Conservation (phyloP, 2,888 invertebrate species). For the Amphiduros pacificus region DNA sequence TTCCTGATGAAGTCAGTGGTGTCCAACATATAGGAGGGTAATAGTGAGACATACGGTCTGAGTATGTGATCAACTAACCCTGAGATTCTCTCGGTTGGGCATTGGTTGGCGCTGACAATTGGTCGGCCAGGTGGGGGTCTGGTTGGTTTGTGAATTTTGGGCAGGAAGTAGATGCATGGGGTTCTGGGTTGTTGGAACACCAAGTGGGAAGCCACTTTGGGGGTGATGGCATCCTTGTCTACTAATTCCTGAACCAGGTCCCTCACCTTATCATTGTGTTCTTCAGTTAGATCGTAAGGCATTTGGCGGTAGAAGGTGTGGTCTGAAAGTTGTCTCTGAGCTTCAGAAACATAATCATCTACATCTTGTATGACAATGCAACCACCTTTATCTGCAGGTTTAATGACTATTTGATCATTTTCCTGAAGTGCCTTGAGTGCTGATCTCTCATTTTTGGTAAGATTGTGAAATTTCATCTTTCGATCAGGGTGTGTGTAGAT, state of each 20-base stretch:
- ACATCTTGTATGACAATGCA: background rate
- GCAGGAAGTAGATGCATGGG: background rate
- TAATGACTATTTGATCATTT: background rate
- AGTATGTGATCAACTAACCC: background rate
- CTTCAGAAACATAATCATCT: background rate
- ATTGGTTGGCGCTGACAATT: background rate
- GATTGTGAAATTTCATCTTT: too few species aligned
- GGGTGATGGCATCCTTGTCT: too few species aligned
- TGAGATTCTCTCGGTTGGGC: constrained; percentile 6
- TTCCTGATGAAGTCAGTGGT: background rate
- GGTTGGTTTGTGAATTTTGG: constrained; percentile 3
- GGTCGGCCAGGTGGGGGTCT: constrained; percentile 3
- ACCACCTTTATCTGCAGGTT: constrained; percentile 1
- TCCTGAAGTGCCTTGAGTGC: background rate
- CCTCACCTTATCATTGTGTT: background rate
- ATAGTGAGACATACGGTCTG: background rate
- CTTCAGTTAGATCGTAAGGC: background rate
- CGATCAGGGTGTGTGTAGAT: too few species aligned
- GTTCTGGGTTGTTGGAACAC: too few species aligned
- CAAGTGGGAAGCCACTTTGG: too few species aligned
- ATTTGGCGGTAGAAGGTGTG: background rate
- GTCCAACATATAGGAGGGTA: background rate
- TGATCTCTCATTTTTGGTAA: background rate
- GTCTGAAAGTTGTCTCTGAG: background rate
- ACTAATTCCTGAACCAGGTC: background rate